Evolutionary conservation across 2,888 invertebrate genomes (phyloP).

Genomic region (Ceraclea dissimilis): DNA sequence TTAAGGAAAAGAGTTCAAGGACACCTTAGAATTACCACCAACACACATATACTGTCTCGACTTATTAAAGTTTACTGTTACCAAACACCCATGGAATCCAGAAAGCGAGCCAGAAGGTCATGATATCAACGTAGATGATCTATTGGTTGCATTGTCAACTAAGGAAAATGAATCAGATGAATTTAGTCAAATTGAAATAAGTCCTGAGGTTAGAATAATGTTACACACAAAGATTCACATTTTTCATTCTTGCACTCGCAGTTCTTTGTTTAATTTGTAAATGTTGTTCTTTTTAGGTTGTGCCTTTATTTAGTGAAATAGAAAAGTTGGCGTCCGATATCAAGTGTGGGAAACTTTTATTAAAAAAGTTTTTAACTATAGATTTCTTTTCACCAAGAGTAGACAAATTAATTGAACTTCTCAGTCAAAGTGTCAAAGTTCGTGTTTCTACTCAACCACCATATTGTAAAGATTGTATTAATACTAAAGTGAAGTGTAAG

Average conservation of each 20-base stretch:
- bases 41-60: constrained; percentile 50
- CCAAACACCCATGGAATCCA: constrained; percentile 34
- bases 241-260: no score
- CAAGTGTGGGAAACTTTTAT: constrained; percentile 32
- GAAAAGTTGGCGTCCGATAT: background rate
- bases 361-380: constrained; percentile 39
- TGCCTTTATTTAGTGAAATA: background rate
- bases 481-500: constrained; percentile 30
- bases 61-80: constrained; percentile 34
- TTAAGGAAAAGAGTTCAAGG: constrained; percentile 37
- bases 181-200: no score
- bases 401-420: constrained; percentile 39
- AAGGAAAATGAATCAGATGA: background rate
- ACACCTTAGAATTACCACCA: constrained; percentile 55
- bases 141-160: constrained; percentile 6
- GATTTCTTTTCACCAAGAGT: constrained; percentile 38
- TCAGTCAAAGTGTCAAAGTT: constrained; percentile 52
- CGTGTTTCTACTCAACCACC: constrained; percentile 54
- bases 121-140: constrained; percentile 8
- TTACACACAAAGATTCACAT: no score
- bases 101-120: background rate
- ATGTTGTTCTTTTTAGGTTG: background rate
- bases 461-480: constrained; percentile 54
- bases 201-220: no score
- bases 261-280: no score